phyloP scores from a whole-genome alignment of 2,797 vertebrate genomes.

The Rallus crepitans region DNA sequence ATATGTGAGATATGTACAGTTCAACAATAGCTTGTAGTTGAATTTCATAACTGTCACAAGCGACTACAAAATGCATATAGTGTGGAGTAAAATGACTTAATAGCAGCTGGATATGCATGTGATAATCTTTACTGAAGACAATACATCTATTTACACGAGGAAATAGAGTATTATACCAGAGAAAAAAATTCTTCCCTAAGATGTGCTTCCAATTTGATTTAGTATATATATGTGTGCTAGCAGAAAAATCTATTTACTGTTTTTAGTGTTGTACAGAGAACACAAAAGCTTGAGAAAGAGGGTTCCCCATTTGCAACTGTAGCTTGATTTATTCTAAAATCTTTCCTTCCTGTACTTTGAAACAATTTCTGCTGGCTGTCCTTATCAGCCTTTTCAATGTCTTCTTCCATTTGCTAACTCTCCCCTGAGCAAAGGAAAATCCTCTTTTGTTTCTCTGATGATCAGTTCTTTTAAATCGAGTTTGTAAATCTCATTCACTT shows the following conservation, averaged over 20 bases:
- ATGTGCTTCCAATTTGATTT: not conserved
- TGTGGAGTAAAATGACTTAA: not conserved
- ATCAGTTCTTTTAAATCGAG: constrained; percentile 37
- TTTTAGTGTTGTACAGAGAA: not conserved
- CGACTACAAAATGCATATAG: not conserved
- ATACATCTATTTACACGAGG: not conserved
- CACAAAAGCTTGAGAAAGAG: not conserved
- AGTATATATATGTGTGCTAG: not conserved
- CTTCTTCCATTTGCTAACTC: constrained; percentile 1
- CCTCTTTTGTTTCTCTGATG: not conserved
- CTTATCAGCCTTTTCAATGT: not conserved
- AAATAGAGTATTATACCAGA: not conserved
- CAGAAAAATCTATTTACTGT: not conserved
- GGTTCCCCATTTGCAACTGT: not conserved
- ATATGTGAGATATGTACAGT: not conserved
- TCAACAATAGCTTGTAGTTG: not conserved
- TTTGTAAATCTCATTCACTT: constrained; percentile 4
- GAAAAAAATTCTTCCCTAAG: not conserved
- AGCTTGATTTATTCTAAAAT: not conserved
- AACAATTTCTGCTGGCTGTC: not conserved
- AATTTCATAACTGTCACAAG: not conserved
- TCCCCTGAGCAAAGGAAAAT: constrained; percentile 11
- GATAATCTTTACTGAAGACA: not conserved
- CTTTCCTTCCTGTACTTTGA: not conserved
- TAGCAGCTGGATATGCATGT: not conserved